Conservation (phyloP, 2,888 invertebrate genomes). For the Druceiella hillmani region DNA sequence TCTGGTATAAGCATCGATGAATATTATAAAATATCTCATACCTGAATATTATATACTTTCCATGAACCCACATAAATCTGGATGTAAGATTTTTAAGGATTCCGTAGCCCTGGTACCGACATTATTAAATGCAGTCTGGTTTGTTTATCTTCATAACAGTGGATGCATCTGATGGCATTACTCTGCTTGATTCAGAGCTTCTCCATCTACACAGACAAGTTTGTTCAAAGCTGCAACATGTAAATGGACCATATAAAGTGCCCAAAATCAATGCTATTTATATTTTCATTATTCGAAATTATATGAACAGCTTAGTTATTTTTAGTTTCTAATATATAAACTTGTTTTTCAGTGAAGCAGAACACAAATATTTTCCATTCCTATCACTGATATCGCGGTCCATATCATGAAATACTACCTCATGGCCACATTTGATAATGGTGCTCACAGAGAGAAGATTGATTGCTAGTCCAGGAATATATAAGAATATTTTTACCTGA, state of each 20-base stretch:
- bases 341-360: slow-evolving; percentile 16
- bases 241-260: slow-evolving; percentile 6
- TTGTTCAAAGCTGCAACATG: slow-evolving; percentile 16
- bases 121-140: slow-evolving; percentile 2
- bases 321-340: no score
- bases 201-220: slow-evolving; percentile 16
- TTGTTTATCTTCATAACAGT: slow-evolving; percentile 7
- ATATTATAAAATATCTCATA: slow-evolving; percentile 30
- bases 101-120: slow-evolving; percentile 14
- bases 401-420: slow-evolving; percentile 15
- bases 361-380: slow-evolving; percentile 12
- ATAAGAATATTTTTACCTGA: slow-evolving; percentile 21
- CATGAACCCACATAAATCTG: slow-evolving; percentile 32
- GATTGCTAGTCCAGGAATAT: slow-evolving; percentile 17
- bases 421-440: slow-evolving; percentile 18
- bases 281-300: no score
- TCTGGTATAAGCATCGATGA: slow-evolving; percentile 29
- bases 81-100: slow-evolving; percentile 28
- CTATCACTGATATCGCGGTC: slow-evolving; percentile 19
- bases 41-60: slow-evolving; percentile 28
- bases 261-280: slow-evolving; percentile 7
- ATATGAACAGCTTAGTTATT: no score
- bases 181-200: neutral
- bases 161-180: slow-evolving; percentile 1
- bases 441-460: slow-evolving; percentile 24